These are phyloP conservation scores for Acanthopleura granulata DNA, from an alignment of 2,888 invertebrate species.

Conservation along the genomic window DNA sequence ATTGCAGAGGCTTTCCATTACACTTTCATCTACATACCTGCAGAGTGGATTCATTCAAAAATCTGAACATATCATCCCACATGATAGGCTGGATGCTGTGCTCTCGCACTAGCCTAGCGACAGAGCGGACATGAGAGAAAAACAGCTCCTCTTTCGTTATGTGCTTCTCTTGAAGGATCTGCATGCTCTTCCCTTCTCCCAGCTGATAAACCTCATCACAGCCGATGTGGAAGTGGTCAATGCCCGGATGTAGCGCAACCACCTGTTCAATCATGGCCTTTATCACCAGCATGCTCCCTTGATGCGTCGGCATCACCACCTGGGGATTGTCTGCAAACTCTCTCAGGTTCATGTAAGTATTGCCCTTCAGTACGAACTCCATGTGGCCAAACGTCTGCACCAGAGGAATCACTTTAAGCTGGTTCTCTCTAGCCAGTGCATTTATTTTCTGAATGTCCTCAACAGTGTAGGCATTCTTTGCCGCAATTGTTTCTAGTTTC, in stretches of 20 bases:
- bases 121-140: slow-evolving; percentile 73
- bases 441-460: slow-evolving; percentile 73
- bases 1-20: no score
- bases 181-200: slow-evolving; percentile 29
- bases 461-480: slow-evolving; percentile 58
- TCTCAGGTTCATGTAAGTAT: slow-evolving; percentile 76
- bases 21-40: slow-evolving; percentile 19
- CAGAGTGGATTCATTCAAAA: slow-evolving; percentile 73
- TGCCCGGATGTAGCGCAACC: slow-evolving; percentile 76
- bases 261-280: slow-evolving; percentile 79
- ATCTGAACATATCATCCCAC: slow-evolving; percentile 85
- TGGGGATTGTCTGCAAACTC: slow-evolving; percentile 74
- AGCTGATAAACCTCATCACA: slow-evolving; percentile 77
- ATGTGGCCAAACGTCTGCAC: slow-evolving; percentile 88
- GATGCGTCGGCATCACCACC: slow-evolving; percentile 31
- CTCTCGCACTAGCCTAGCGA: slow-evolving; percentile 41
- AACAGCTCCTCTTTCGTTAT: slow-evolving; percentile 46
- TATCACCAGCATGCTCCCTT: slow-evolving; percentile 70
- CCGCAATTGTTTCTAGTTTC: slow-evolving; percentile 74
- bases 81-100: slow-evolving; percentile 76
- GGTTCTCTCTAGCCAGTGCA: slow-evolving; percentile 74
- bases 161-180: not conserved
- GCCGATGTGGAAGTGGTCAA: slow-evolving; percentile 80
- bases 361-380: slow-evolving; percentile 82
- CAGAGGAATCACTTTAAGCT: slow-evolving; percentile 81